Percentiles rank a stretch among this genome's conserved stretches.
Evolutionary conservation across 2,797 vertebrate genomes (phyloP).

Genomic region (Hyperoplus immaculatus): DNA sequence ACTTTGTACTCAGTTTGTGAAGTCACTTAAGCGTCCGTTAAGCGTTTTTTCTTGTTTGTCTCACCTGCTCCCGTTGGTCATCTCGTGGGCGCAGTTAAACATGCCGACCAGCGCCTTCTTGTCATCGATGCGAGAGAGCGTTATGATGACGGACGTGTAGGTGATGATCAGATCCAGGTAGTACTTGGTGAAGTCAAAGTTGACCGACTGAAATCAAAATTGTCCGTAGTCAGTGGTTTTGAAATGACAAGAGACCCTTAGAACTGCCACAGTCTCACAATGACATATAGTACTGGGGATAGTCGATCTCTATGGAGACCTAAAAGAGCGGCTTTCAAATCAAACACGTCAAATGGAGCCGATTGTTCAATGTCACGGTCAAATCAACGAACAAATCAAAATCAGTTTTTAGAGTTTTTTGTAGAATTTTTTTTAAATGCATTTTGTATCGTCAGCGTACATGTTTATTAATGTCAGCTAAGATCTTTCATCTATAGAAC

Average conservation of each 20-base stretch:
- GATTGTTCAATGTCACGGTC: background rate
- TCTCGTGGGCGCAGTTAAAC: constrained; percentile 94
- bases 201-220: constrained; percentile 84
- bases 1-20: background rate
- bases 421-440: background rate
- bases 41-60: background rate
- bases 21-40: background rate
- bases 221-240: background rate
- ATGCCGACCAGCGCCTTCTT: constrained; percentile 90
- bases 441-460: background rate
- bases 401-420: background rate
- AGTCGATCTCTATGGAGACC: background rate
- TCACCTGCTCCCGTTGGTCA: constrained; percentile 91
- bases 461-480: background rate
- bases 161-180: constrained; percentile 95
- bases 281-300: background rate
- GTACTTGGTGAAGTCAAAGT: constrained; percentile 94
- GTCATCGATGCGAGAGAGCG: constrained; percentile 93
- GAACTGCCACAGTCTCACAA: background rate
- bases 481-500: background rate
- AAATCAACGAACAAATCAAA: background rate
- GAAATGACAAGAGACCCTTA: background rate
- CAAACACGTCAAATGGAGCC: background rate
- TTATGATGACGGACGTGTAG: constrained; percentile 91
- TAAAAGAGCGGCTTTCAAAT: background rate